Evolutionary conservation across 2,797 vertebrate genomes (phyloP).

Genomic region (Sebastes trivittatus): DNA sequence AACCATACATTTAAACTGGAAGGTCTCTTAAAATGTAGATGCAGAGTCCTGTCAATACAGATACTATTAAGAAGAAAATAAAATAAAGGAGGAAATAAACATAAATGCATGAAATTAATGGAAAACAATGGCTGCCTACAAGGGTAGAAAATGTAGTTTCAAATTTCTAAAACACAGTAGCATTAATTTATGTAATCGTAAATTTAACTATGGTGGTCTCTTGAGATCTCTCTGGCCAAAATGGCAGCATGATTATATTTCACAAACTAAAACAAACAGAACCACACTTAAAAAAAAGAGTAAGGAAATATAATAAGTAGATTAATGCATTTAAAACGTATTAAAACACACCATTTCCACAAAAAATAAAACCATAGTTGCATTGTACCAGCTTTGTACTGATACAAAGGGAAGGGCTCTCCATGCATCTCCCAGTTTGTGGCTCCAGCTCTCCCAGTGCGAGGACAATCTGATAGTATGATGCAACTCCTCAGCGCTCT

Average conservation of each 20-base stretch:
- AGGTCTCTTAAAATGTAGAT: neutral
- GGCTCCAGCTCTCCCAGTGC: neutral
- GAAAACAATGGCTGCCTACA: neutral
- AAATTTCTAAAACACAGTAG: neutral
- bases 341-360: neutral
- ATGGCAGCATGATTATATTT: neutral
- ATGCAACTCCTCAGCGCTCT: constrained; percentile 29
- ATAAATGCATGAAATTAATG: neutral
- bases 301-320: neutral
- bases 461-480: constrained; percentile 23
- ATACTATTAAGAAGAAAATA: neutral
- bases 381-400: neutral
- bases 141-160: neutral
- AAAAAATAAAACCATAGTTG: neutral
- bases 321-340: neutral
- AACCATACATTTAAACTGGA: neutral
- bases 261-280: neutral
- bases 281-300: neutral
- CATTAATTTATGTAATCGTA: neutral
- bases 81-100: neutral
- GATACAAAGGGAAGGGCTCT: neutral
- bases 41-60: neutral
- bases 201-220: neutral
- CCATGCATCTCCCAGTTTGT: neutral
- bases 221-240: neutral